Evolutionary conservation across 1,140 invertebrate genomes (phyloP).

Genomic region (Drosophila mauritiana): DNA sequence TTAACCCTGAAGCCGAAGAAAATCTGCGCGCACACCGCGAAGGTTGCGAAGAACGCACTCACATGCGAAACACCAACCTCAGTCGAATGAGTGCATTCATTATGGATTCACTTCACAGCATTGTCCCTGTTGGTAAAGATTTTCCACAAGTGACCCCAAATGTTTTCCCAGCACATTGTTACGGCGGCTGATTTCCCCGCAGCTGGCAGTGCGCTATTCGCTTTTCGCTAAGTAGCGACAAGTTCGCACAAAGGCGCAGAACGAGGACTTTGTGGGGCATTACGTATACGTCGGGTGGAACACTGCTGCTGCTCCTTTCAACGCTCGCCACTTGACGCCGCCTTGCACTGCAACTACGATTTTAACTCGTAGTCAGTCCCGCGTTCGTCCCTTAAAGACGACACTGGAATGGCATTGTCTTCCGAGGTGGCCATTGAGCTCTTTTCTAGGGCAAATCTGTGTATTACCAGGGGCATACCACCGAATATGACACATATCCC

Average conservation of each 20-base stretch:
- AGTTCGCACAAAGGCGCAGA: conserved; percentile 29
- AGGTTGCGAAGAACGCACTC: not conserved
- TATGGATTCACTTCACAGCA: conserved; percentile 43
- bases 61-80: conserved; percentile 10
- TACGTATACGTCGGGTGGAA: conserved; percentile 13
- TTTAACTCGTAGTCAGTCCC: conserved; percentile 8
- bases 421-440: conserved; percentile 6
- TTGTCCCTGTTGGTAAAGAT: conserved; percentile 15
- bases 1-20: not conserved
- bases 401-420: conserved; percentile 15
- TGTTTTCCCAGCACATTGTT: conserved; percentile 38
- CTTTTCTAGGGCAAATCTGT: conserved; percentile 1
- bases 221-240: conserved; percentile 65
- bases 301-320: conserved; percentile 42
- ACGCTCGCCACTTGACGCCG: conserved; percentile 56
- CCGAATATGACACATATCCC: not conserved
- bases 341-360: conserved; percentile 16
- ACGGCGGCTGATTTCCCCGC: conserved; percentile 6
- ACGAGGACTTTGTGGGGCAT: conserved; percentile 5
- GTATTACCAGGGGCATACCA: not conserved
- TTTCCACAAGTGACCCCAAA: conserved; percentile 48
- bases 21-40: not conserved
- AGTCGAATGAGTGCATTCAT: conserved; percentile 45
- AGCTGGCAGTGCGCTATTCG: conserved; percentile 5
- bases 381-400: conserved; percentile 19